Conservation (phyloP, 2,888 invertebrate species). For the Eilema depressum region DNA sequence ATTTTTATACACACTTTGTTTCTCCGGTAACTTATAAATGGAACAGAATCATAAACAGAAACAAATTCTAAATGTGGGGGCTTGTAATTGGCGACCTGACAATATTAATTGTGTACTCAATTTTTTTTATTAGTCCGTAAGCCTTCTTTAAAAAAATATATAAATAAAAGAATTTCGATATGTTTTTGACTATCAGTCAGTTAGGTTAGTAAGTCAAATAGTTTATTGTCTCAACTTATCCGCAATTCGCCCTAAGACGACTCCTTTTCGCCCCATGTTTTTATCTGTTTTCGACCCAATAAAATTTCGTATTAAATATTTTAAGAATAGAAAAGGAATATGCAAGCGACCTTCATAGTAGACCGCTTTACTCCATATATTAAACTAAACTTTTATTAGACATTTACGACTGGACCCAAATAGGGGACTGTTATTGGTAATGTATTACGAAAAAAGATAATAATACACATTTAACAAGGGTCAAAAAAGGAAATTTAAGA, state of each 20-base stretch:
- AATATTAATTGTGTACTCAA: no score
- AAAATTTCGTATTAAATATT: no score
- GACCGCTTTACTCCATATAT: not conserved
- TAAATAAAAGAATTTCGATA: no score
- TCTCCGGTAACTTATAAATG: no score
- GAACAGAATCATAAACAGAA: no score
- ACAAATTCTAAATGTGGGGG: no score
- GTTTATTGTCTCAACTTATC: not conserved
- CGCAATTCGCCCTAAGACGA: not conserved
- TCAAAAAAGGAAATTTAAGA: conserved; percentile 1
- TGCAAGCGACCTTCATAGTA: not conserved
- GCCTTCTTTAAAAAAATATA: no score
- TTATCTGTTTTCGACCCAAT: no score
- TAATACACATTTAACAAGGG: not conserved
- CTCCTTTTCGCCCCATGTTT: not conserved
- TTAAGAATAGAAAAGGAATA: not conserved
- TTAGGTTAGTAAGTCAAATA: not conserved
- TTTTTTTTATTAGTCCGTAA: no score
- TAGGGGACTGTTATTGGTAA: not conserved
- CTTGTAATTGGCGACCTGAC: no score
- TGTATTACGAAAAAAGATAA: not conserved
- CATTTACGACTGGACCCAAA: not conserved
- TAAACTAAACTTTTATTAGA: not conserved
- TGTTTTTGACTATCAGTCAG: not conserved
- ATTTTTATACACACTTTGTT: no score